A percentile compares a stretch with the other conserved stretches of the same genome.
These are phyloP conservation scores for Macquaria australasica DNA, from an alignment of 2,113 vertebrate species.

Conservation along the genomic window DNA sequence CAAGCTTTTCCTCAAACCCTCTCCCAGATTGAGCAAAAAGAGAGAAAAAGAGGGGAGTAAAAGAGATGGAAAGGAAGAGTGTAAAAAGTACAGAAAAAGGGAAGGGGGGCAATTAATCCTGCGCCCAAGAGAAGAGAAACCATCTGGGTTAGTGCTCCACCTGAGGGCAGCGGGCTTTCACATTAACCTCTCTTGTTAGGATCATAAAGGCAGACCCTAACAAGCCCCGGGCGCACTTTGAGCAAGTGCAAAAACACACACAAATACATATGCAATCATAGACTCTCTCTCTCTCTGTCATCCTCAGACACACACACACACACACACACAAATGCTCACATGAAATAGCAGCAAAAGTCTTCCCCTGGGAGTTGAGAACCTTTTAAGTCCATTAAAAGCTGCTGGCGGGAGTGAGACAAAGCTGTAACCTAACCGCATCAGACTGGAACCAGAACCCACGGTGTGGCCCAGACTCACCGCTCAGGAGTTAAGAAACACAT, in stretches of 20 bases:
- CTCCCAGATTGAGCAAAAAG: constrained; percentile 29
- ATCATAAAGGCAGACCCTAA: constrained; percentile 76
- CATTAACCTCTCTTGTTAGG: constrained; percentile 80
- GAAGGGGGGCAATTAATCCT: constrained; percentile 65
- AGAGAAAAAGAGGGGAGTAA: constrained; percentile 7
- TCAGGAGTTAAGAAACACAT: constrained; percentile 70
- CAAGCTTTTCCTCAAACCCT: constrained; percentile 52
- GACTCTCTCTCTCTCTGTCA: constrained; percentile 32
- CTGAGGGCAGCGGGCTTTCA: constrained; percentile 74
- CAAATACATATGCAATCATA: constrained; percentile 26
- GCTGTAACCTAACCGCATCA: constrained; percentile 76
- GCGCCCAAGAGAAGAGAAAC: constrained; percentile 66
- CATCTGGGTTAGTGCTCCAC: constrained; percentile 78
- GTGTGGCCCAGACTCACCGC: constrained; percentile 60
- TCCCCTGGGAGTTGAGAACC: constrained; percentile 71
- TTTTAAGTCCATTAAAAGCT: constrained; percentile 81
- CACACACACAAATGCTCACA: constrained; percentile 49
- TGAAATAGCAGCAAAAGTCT: constrained; percentile 58
- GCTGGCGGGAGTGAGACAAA: constrained; percentile 61
- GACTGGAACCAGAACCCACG: constrained; percentile 73
- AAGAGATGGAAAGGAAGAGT: constrained; percentile 38
- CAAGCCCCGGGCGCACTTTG: constrained; percentile 67
- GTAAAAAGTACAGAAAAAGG: constrained; percentile 44
- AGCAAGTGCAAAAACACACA: constrained; percentile 73
- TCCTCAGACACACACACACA: constrained; percentile 37